Base-by-base conservation (phyloP, 2,888 invertebrate species). In the Eupithecia vulgata region DNA sequence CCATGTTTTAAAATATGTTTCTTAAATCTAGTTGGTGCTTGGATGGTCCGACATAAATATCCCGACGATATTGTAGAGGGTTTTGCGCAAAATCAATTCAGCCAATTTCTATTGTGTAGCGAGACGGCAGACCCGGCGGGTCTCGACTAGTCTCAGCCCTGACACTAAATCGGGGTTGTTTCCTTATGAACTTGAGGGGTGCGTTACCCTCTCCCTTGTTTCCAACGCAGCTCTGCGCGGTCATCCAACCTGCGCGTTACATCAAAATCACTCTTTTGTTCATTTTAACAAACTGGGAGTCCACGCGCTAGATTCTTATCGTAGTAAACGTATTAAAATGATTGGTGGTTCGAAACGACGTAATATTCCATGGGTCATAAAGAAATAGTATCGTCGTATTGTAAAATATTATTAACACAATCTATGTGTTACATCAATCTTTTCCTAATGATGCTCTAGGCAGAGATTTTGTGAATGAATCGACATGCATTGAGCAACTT, bases 161-260 rank as follows among this genome's bases (percentile, higher is more conserved):
- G 79, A 76, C 82, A 81, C 78, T 80, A 84, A 81, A 81, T 81
- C 84, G 83, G 87, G 87, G 85, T 84, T 87, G 88, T 57, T 57
- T 57, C 57, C 84, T 89, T 91, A 88, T 91, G 91, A 92, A 91
- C 91, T 92, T 91, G 92, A 91, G 88, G 94, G 94, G 93, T 92
- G 92, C 91, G 89, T 89, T 92, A 94, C 93, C 94, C 94, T 90
- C 88, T 72, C 78, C 52, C 72, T 64, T 78, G 76, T 79, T 73
- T 79, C 76, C 80, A 82, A 79, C 81, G 82, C 82, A 80, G 80
- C 82, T 81, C 78, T 81, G 84, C 81, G 87, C 81, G 87, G 85
- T 88, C 87, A 81, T 84, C 87, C 83, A 87, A 88, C 88, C 83
- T 78, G 75, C 79, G 77, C 80, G 78, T 81, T 81, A 78, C 80